Evolutionary conservation across 2,113 vertebrate genomes (phyloP).

Genomic region (Cyrtonyx montezumae): DNA sequence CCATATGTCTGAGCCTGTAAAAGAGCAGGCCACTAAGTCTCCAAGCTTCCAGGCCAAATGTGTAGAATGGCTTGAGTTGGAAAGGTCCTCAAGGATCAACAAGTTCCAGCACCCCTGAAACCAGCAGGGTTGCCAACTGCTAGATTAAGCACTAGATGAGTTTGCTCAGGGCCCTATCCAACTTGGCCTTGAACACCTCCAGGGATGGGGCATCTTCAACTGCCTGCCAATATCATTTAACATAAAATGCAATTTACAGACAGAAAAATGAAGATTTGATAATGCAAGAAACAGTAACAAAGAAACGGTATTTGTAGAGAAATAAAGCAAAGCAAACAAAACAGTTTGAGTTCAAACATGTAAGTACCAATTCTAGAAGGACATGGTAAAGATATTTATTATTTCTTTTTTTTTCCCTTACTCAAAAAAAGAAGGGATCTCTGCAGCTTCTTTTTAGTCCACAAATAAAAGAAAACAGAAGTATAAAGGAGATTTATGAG

Average conservation of each 20-base stretch:
- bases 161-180: too few relatives aligned
- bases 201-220: neutral
- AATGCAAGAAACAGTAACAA: neutral
- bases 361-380: neutral
- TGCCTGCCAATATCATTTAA: neutral
- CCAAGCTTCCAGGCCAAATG: neutral
- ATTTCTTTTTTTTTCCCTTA: neutral
- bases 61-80: too few relatives aligned
- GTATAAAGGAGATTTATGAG: neutral
- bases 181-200: too few relatives aligned
- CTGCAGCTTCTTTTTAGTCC: neutral
- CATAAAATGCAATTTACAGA: neutral
- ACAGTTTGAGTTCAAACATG: rapidly evolving
- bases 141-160: too few relatives aligned
- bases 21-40: neutral
- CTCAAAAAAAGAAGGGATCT: neutral
- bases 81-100: too few relatives aligned
- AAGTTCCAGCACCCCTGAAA: too few relatives aligned
- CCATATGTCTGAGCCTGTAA: neutral
- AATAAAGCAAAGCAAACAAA: neutral
- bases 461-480: neutral
- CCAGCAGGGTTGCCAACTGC: too few relatives aligned
- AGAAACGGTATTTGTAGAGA: neutral
- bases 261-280: neutral
- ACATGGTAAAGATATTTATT: neutral